phyloP scores from a whole-genome alignment of 2,797 vertebrate species.

The Passerculus sandwichensis region DNA sequence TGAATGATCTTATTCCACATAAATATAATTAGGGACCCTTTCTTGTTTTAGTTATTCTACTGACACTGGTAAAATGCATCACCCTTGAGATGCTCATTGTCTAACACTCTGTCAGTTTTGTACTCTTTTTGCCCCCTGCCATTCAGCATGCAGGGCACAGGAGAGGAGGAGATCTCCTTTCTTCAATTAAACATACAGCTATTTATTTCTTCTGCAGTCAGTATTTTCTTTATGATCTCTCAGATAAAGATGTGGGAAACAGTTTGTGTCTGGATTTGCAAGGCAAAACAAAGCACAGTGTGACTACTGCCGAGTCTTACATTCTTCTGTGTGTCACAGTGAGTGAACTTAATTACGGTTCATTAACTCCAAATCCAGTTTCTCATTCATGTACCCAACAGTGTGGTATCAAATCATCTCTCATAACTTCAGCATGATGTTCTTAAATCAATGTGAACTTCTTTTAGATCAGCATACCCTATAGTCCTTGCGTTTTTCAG shows the following conservation, averaged over 20 bases:
- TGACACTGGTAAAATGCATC: neutral
- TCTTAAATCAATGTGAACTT: conserved; percentile 34
- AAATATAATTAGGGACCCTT: neutral
- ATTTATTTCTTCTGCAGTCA: neutral
- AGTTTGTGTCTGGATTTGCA: conserved; percentile 42
- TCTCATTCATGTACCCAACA: conserved; percentile 38
- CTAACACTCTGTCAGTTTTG: neutral
- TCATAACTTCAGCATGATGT: conserved; percentile 45
- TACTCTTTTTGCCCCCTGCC: neutral
- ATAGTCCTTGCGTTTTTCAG: neutral
- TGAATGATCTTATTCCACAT: neutral
- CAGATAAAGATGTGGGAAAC: conserved; percentile 35
- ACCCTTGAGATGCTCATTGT: neutral
- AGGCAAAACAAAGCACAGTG: conserved; percentile 48
- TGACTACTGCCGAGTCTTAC: conserved; percentile 10
- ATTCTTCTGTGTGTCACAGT: conserved; percentile 60
- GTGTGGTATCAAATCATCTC: conserved; percentile 47
- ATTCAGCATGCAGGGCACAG: neutral
- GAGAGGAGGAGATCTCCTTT: neutral
- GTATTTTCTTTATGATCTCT: neutral
- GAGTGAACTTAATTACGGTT: conserved; percentile 59
- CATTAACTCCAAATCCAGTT: conserved; percentile 53
- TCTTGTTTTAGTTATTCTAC: neutral
- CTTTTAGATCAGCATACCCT: neutral
- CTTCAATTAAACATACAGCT: neutral